Evolutionary conservation across 2,113 vertebrate genomes (phyloP).

Genomic region (Mobula hypostoma): DNA sequence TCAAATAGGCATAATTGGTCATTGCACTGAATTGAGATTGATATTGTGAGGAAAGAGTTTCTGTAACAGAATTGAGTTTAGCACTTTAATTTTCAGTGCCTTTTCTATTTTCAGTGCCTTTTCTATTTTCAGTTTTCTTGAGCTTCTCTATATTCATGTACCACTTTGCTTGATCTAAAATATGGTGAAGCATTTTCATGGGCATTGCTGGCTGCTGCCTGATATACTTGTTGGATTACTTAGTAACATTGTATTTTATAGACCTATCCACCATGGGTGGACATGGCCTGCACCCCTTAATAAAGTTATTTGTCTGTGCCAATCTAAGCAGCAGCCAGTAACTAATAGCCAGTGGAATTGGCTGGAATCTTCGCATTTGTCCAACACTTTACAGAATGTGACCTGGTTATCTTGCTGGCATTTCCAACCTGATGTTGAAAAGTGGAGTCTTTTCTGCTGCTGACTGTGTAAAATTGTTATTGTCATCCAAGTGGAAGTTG

Average conservation of each 20-base stretch:
- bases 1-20: not conserved
- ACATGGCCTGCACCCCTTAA: not conserved
- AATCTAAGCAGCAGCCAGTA: not conserved
- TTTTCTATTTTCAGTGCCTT: too few relatives aligned
- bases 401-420: not conserved
- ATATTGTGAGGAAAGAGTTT: too few relatives aligned
- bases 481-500: not conserved
- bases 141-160: too few relatives aligned
- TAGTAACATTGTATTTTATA: too few relatives aligned
- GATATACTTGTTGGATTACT: too few relatives aligned
- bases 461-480: not conserved
- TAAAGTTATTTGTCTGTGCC: not conserved
- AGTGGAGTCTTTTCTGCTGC: not conserved
- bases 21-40: not conserved
- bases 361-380: not conserved
- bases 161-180: too few relatives aligned
- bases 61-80: too few relatives aligned
- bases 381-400: not conserved
- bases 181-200: too few relatives aligned
- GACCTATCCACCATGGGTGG: not conserved
- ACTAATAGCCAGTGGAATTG: not conserved
- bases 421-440: too few relatives aligned
- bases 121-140: too few relatives aligned
- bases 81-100: too few relatives aligned
- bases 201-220: too few relatives aligned